These are phyloP conservation scores for Bombus vancouverensis DNA, from an alignment of 1,140 invertebrate genomes.

Conservation along the genomic window DNA sequence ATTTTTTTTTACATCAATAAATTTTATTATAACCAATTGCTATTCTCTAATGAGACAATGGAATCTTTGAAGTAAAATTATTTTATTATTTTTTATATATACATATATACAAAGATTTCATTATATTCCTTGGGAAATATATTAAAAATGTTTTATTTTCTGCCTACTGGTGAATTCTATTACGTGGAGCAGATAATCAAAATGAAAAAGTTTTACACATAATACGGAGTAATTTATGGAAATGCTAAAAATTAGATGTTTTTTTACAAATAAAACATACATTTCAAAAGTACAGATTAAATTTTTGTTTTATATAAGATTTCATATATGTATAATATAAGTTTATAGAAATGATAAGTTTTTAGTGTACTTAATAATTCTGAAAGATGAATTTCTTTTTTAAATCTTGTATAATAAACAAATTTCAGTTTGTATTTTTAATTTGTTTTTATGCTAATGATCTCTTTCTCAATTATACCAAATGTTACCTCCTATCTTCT, in stretches of 20 bases:
- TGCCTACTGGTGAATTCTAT: neutral
- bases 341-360: neutral
- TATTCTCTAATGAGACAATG: neutral
- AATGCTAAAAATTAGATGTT: neutral
- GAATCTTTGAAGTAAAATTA: neutral
- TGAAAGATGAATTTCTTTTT: neutral
- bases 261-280: neutral
- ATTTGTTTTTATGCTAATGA: neutral
- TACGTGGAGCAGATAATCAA: conserved; percentile 18
- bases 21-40: neutral
- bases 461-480: neutral
- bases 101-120: neutral
- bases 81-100: neutral
- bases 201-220: neutral
- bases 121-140: conserved; percentile 6
- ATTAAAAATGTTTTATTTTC: neutral
- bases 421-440: neutral
- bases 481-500: neutral
- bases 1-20: neutral
- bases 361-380: neutral
- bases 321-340: neutral
- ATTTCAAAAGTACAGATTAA: neutral
- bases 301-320: conserved; percentile 5
- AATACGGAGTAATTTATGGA: neutral
- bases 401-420: neutral